Conservation (phyloP, 2,113 vertebrate species). For the Bos javanicus region DNA sequence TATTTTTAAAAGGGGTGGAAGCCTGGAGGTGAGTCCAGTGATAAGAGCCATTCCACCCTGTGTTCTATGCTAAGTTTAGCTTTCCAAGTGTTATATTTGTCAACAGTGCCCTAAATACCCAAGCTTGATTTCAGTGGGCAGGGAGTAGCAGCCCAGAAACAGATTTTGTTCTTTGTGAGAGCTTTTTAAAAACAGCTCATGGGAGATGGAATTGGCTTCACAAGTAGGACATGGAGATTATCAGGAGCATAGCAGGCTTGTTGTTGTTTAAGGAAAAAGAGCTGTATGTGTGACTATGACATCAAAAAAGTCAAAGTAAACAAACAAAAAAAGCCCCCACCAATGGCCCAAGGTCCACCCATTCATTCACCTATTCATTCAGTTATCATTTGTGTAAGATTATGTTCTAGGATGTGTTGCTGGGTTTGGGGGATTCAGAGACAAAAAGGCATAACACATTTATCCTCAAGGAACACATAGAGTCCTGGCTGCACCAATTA, state of each 20-base stretch:
- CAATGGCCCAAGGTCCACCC: not conserved
- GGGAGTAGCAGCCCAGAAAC: not conserved
- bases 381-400: not conserved
- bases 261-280: not conserved
- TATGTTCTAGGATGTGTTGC: not conserved
- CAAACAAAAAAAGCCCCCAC: not conserved
- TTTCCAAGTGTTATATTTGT: not conserved
- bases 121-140: not conserved
- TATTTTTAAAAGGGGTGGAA: constrained; percentile 20
- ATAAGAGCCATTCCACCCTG: not conserved
- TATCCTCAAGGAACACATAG: too few species aligned
- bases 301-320: not conserved
- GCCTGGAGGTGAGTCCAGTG: not conserved
- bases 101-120: not conserved
- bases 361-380: not conserved
- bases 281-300: not conserved
- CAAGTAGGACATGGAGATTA: not conserved
- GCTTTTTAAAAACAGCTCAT: not conserved
- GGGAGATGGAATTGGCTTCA: not conserved
- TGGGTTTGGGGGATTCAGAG: not conserved
- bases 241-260: not conserved
- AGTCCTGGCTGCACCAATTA: not conserved
- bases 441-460: not conserved
- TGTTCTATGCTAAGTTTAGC: not conserved
- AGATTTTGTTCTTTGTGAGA: not conserved